Conservation (phyloP, 37 sponge, comb jelly and placozoan genomes). For the Aphrocallistes beatrix region DNA sequence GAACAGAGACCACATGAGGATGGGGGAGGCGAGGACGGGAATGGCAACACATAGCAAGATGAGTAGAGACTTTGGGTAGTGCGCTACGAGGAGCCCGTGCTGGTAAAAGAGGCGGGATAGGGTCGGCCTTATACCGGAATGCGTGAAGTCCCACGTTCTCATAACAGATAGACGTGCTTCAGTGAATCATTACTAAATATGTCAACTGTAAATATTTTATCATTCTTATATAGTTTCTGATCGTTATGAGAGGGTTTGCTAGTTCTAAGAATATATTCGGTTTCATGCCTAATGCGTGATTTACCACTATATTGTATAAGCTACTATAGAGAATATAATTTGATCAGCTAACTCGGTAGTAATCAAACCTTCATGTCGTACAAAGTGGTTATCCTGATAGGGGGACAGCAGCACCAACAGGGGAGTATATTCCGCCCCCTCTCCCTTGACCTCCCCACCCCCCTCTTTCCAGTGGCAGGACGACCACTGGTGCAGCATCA, state of each 20-base stretch:
- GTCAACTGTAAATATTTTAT: too few relatives aligned
- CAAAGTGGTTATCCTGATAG: slow-evolving; percentile 89
- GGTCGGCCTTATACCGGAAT: not conserved
- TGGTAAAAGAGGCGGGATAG: not conserved
- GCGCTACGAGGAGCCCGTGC: not conserved
- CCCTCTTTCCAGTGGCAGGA: slow-evolving; percentile 96
- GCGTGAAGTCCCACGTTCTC: too few relatives aligned
- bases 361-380: not conserved
- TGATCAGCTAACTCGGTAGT: too few relatives aligned
- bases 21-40: not conserved
- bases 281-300: too few relatives aligned
- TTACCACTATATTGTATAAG: too few relatives aligned
- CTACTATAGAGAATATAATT: too few relatives aligned
- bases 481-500: slow-evolving; percentile 93
- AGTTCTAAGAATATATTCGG: too few relatives aligned
- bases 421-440: slow-evolving; percentile 91
- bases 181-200: too few relatives aligned
- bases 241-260: too few relatives aligned
- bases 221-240: too few relatives aligned
- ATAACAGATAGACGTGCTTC: not conserved
- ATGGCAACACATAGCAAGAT: not conserved
- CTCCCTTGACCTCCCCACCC: slow-evolving; percentile 84
- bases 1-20: not conserved
- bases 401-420: slow-evolving; percentile 74
- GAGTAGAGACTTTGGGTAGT: not conserved